Evolutionary conservation across 1,140 invertebrate species (phyloP).

Genomic region (Hypsibius dujardini): DNA sequence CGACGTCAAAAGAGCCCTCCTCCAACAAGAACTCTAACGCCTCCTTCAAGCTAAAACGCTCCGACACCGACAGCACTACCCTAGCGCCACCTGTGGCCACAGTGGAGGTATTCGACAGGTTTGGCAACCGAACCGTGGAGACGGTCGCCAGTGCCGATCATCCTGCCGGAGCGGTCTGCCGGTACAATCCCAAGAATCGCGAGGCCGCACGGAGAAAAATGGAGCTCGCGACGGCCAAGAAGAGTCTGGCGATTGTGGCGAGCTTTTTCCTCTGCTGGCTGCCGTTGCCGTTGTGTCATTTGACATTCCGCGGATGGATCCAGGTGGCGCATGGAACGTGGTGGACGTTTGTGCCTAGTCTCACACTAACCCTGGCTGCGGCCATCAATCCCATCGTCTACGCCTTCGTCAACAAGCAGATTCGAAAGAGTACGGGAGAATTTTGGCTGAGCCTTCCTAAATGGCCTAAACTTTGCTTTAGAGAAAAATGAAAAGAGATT

Average conservation of each 20-base stretch:
- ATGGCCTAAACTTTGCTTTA: too few species aligned
- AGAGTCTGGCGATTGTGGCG: not conserved
- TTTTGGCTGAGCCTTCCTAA: too few species aligned
- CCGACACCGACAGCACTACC: too few species aligned
- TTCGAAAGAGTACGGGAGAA: not conserved
- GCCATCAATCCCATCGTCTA: not conserved
- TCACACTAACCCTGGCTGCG: not conserved
- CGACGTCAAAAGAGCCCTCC: too few species aligned
- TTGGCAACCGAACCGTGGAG: not conserved
- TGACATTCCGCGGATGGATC: not conserved
- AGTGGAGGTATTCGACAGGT: slow-evolving; percentile 4
- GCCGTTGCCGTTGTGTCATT: not conserved
- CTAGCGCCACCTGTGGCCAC: not conserved
- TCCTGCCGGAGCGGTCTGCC: not conserved
- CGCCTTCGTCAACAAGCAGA: slow-evolving; percentile 4
- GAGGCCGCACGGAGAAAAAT: not conserved
- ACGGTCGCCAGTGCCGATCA: not conserved
- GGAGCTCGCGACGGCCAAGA: not conserved
- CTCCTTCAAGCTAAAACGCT: not conserved
- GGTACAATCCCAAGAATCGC: not conserved
- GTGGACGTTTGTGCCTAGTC: slow-evolving; percentile 5
- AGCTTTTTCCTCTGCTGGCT: slow-evolving; percentile 9
- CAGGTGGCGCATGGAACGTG: not conserved
- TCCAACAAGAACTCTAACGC: too few species aligned
- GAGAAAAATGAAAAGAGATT: too few species aligned